Percentiles rank a stretch among this genome's conserved stretches.
phyloP scores from a whole-genome alignment of 2,888 invertebrate species.

The Punctoribates punctum region DNA sequence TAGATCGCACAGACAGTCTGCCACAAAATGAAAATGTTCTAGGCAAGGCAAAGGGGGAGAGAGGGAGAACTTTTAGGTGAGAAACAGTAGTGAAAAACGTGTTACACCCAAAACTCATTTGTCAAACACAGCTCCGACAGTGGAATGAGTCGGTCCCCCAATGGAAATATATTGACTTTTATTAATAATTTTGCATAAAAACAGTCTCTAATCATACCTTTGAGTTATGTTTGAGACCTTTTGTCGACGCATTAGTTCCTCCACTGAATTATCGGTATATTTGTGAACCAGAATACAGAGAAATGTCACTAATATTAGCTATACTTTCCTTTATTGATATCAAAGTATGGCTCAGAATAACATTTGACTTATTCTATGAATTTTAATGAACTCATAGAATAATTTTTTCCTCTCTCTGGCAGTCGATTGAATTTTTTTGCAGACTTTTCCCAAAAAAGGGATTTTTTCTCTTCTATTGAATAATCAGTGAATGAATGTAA shows the following conservation, averaged over 20 bases:
- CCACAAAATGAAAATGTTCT: neutral
- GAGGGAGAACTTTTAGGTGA: conserved; percentile 7
- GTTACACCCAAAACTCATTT: conserved; percentile 38
- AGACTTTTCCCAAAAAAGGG: neutral
- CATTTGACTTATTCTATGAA: conserved; percentile 15
- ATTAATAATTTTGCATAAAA: conserved; percentile 33
- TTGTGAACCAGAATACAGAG: no score
- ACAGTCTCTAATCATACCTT: conserved; percentile 2
- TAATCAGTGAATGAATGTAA: neutral
- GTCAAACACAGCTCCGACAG: neutral
- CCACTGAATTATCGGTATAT: neutral
- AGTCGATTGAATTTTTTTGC: neutral
- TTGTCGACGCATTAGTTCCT: neutral
- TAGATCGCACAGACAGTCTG: neutral
- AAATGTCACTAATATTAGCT: neutral
- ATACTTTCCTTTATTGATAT: neutral
- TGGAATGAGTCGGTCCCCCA: neutral
- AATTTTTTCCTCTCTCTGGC: neutral
- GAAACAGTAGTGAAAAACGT: conserved; percentile 37
- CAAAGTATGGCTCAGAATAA: neutral
- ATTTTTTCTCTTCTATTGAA: neutral
- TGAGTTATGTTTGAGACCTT: neutral
- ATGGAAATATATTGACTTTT: conserved; percentile 7
- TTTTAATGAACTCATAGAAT: neutral
- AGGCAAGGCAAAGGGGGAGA: neutral